phyloP scores from a whole-genome alignment of 2,113 vertebrate genomes.

The Benitochromis conjunctus region DNA sequence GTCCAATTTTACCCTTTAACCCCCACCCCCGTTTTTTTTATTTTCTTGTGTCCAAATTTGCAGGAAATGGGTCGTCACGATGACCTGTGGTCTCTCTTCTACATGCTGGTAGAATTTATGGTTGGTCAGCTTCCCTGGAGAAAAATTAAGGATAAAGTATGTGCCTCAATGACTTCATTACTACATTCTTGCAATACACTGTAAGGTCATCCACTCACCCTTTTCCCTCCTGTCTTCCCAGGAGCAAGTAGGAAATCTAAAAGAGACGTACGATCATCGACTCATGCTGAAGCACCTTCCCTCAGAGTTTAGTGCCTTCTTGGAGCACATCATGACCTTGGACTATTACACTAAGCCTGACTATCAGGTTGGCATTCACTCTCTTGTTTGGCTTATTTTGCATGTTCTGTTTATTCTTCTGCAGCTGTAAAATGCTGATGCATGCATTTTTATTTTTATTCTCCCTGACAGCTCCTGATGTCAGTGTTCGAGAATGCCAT shows the following conservation, averaged over 20 bases:
- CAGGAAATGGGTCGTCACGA: conserved; percentile 99
- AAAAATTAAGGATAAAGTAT: conserved; percentile 98
- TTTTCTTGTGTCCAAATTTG: not conserved
- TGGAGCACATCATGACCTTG: conserved; percentile 90
- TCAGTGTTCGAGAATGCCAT: conserved; percentile 94
- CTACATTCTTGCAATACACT: not conserved
- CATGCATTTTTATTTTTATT: not conserved
- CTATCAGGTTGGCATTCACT: conserved; percentile 81
- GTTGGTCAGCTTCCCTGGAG: conserved; percentile 97
- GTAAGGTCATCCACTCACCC: not conserved
- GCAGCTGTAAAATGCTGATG: conserved; percentile 1
- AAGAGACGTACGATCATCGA: conserved; percentile 92
- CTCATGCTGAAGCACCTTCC: conserved; percentile 98
- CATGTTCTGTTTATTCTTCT: not conserved
- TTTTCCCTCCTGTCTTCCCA: conserved; percentile 36
- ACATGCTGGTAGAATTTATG: conserved; percentile 97
- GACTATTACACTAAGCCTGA: conserved; percentile 98
- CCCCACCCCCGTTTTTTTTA: not conserved
- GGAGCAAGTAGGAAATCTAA: conserved; percentile 98
- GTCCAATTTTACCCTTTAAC: not conserved
- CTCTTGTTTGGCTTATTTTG: not conserved
- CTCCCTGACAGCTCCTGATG: conserved; percentile 82
- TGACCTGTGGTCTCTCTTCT: conserved; percentile 98
- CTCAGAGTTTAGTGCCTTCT: conserved; percentile 86
- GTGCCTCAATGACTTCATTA: not conserved